Base-by-base conservation (phyloP, 1,140 invertebrate species). In the Drosophila insularis region DNA sequence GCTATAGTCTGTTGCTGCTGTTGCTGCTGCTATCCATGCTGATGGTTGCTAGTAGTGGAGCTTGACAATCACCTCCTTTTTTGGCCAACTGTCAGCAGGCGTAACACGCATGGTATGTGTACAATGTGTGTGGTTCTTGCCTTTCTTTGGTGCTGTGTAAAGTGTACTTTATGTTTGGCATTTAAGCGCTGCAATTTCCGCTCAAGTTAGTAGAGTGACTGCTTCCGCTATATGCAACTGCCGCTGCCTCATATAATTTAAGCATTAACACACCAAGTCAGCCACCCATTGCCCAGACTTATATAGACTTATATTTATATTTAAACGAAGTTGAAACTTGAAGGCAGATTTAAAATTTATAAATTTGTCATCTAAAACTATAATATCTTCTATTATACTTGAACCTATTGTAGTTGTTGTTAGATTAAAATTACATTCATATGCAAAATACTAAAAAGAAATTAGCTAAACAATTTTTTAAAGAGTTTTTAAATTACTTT, bases 161-260 rank as follows among this genome's bases (percentile, higher is more conserved):
- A 79, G 68, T 80, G 71, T 74, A 72, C 55, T 89, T 82, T 89
- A 85, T 89, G 78, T 85, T 89, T 81, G 73, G 72, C 73, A 86
- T 90, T 89, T 77, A 90, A 90, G 73, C 81, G 69, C 53, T 86
- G 81, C 89, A 90, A 90, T 90, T 86, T 90, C 86, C 86, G 86
- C 68, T 79, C 61, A 74, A 84, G 72, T 80, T 87, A 77, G 76
- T 75, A 71, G 80, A 80, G 82, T 68, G 82, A 87, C 84, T 82
- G 80, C 73, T 89, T 87, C 84, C 82, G 76, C 59, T 77, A 68
- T 77, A 68, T 70, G 75, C 67, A 76, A 61, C 79, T 82, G 81
- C 77, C 43, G 81, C 68, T 86, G 77, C 81, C 68, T 63, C 80
- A 82, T 79, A 89, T 82, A 89, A 89, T 89, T 89, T 80, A 89